Evolutionary conservation across 2,797 vertebrate genomes (phyloP).

Genomic region (Parotocinclus haroldoi): DNA sequence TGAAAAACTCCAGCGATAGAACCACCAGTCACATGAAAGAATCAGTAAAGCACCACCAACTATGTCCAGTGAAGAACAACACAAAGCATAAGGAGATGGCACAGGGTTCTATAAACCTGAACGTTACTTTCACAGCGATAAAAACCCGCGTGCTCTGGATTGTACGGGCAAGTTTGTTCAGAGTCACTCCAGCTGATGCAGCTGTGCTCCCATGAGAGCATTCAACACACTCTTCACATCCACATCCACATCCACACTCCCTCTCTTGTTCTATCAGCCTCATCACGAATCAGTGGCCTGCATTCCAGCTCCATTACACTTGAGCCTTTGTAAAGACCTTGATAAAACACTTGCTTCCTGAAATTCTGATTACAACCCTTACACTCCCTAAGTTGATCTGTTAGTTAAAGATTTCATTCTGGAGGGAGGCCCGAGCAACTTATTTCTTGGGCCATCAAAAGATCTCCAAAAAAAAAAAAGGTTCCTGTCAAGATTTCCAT

Average conservation of each 20-base stretch:
- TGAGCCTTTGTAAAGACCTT: conserved; percentile 60
- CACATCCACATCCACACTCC: conserved; percentile 25
- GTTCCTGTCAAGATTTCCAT: conserved; percentile 42
- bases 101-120: too few species aligned
- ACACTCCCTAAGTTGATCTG: conserved; percentile 50
- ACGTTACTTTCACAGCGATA: conserved; percentile 1
- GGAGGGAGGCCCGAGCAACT: conserved; percentile 10
- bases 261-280: conserved; percentile 49
- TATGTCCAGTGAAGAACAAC: too few species aligned
- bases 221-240: conserved; percentile 21
- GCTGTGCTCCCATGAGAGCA: conserved; percentile 60
- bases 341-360: conserved; percentile 73
- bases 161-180: conserved; percentile 51
- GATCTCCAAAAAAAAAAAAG: conserved; percentile 49
- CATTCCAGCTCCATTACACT: conserved; percentile 62
- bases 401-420: conserved; percentile 52
- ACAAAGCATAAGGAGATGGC: not conserved
- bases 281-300: conserved; percentile 60
- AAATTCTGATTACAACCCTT: conserved; percentile 66
- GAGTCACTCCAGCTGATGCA: conserved; percentile 56
- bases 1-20: conserved; percentile 62
- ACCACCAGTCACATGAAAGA: conserved; percentile 41
- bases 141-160: conserved; percentile 35
- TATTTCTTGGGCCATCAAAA: conserved; percentile 24
- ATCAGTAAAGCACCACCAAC: conserved; percentile 37